phyloP scores from a whole-genome alignment of 2,888 invertebrate species.

The Bursaphelenchus okinawaensis region DNA sequence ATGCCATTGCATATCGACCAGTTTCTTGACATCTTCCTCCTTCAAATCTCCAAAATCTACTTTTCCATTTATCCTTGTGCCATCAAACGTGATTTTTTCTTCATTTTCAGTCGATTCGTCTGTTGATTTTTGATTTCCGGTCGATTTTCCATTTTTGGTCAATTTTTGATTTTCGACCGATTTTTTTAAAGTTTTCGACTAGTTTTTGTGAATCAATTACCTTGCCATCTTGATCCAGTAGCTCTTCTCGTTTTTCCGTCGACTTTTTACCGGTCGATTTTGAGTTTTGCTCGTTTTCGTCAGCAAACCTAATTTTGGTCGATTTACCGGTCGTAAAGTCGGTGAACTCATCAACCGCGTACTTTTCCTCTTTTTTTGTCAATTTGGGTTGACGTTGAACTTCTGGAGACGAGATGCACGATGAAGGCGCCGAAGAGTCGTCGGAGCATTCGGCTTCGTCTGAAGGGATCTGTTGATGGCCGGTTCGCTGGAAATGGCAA shows the following conservation, averaged over 20 bases:
- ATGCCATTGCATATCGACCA: slow-evolving; percentile 34
- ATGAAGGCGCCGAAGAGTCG: neutral
- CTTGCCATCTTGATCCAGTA: too few species aligned
- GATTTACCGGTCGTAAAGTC: neutral
- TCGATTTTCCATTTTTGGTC: too few species aligned
- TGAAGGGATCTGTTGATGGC: neutral
- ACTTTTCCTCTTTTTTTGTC: neutral
- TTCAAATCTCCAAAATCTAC: neutral
- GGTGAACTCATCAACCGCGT: neutral
- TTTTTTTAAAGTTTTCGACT: too few species aligned
- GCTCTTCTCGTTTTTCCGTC: too few species aligned
- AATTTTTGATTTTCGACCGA: too few species aligned
- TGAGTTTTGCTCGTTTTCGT: too few species aligned
- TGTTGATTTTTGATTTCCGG: too few species aligned
- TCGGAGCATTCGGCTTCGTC: neutral
- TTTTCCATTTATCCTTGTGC: neutral
- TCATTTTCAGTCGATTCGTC: too few species aligned
- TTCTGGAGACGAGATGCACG: neutral
- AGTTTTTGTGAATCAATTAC: too few species aligned
- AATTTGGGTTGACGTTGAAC: neutral
- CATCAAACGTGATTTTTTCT: neutral
- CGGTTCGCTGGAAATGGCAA: too few species aligned
- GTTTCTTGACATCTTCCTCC: slow-evolving; percentile 21
- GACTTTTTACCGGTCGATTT: too few species aligned
- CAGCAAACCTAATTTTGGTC: neutral